Evolutionary conservation across 2,797 vertebrate species (phyloP).

Genomic region (Anabacerthia variegaticeps): DNA sequence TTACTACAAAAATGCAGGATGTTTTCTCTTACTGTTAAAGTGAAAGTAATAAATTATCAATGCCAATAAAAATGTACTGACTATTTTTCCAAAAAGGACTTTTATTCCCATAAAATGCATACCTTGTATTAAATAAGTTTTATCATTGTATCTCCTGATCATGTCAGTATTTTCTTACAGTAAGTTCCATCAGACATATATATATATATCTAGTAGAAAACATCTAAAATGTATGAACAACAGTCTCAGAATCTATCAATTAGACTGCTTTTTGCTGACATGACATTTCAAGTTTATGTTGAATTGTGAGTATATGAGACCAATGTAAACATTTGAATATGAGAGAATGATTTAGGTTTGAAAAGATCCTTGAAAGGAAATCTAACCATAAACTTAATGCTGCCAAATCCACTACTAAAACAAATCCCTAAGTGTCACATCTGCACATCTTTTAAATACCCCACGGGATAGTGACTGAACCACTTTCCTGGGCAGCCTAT

Average conservation of each 20-base stretch:
- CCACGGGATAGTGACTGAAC: not conserved
- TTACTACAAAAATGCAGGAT: not conserved
- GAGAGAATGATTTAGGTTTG: not conserved
- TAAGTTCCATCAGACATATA: not conserved
- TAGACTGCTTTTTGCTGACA: not conserved
- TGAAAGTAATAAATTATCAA: not conserved
- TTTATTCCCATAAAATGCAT: not conserved
- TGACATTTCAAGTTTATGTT: not conserved
- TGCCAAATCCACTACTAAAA: not conserved
- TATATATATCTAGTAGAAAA: not conserved
- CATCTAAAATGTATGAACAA: not conserved
- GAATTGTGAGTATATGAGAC: not conserved
- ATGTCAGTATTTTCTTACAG: not conserved
- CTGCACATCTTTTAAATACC: not conserved
- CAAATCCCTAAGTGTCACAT: not conserved
- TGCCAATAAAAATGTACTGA: accelerated
- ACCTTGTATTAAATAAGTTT: not conserved
- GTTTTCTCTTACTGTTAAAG: not conserved
- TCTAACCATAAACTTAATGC: not conserved
- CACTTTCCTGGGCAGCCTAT: not conserved
- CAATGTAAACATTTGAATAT: not conserved
- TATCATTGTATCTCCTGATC: not conserved
- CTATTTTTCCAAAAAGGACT: not conserved
- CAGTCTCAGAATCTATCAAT: not conserved
- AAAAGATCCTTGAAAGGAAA: not conserved